A percentile compares a stretch with the other conserved stretches of the same genome.
Conservation (phyloP, 2,113 vertebrate genomes). For the Cettia cetti region DNA sequence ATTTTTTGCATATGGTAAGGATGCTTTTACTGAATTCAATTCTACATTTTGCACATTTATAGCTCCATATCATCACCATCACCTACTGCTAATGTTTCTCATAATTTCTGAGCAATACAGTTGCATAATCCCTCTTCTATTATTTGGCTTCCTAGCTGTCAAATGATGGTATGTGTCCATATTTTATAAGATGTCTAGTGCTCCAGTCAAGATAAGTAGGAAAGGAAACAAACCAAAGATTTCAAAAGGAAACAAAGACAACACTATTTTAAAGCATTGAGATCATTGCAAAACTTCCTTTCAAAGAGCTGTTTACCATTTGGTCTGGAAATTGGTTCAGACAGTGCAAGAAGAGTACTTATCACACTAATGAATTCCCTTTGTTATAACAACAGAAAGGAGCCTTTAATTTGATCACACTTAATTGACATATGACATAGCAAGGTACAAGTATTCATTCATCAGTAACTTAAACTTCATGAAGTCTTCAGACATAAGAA, state of each 20-base stretch:
- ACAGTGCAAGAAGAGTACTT: neutral
- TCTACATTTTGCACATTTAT: neutral
- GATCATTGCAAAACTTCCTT: neutral
- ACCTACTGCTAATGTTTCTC: neutral
- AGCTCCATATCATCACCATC: neutral
- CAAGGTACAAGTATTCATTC: neutral
- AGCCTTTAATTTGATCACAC: neutral
- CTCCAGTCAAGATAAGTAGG: neutral
- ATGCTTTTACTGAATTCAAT: neutral
- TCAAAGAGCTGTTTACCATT: neutral
- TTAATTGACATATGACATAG: neutral
- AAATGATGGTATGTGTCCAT: neutral
- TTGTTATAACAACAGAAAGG: neutral
- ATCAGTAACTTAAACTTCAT: neutral
- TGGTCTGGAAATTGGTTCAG: neutral
- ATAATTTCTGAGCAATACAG: neutral
- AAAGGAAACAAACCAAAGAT: neutral
- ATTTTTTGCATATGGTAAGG: neutral
- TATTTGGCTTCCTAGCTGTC: neutral
- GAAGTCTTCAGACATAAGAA: neutral
- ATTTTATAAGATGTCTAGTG: neutral
- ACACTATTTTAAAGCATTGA: neutral
- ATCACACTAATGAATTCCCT: neutral
- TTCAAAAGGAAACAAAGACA: neutral
- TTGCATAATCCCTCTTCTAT: neutral